Base-by-base conservation (phyloP, 2,888 invertebrate genomes). In the Eurytoma adleriae region DNA sequence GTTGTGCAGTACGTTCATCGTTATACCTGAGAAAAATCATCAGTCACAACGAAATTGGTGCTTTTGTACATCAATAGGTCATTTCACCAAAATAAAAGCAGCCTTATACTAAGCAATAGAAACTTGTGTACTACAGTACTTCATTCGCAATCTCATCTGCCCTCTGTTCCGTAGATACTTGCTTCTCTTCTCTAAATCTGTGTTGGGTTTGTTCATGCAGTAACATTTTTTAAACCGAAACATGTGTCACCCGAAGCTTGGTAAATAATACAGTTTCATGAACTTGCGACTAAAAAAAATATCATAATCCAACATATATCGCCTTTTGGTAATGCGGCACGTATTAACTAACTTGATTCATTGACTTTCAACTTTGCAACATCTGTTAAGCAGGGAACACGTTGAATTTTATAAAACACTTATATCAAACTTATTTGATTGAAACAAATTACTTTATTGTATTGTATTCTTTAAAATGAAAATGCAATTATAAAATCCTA, bases 281-380 rank as follows among this genome's bases (percentile, higher is more conserved):
- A 48, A 71, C 14, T 70, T 64, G 64, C 54, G 62, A 48, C 13
- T 66, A 14, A 61, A 61, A 68, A 68, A 27, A 67, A 64, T 50
- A 18, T 52, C 48, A 72, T 66, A 78, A 27, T 30, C 30, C 79
- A 57, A 69, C 62, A 79, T 79, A n/a, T n/a, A n/a, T n/a, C 73
- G 61, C 66, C 64, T 74, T 78, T 68, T 74, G 62, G 48, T 68
- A 69, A 69, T 74, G 64, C 27, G 73, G 78, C 73, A 73, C 68
- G 66, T 78, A 78, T 78, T 75, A 40, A 74, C 20, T 79, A 54
- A 64, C 73, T n/a, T 61, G 48, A 40, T 73, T 61, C 27, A 40
- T 73, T 69, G 61, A 62, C 20, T 70, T 80, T 64, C 57, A 71
- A 56, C 18, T 62, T 68, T 66, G 27, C 18, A 3, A 61, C 59